A percentile compares a stretch with the other conserved stretches of the same genome.
Conservation (phyloP, 2,113 vertebrate genomes). For the Nothobranchius furzeri region DNA sequence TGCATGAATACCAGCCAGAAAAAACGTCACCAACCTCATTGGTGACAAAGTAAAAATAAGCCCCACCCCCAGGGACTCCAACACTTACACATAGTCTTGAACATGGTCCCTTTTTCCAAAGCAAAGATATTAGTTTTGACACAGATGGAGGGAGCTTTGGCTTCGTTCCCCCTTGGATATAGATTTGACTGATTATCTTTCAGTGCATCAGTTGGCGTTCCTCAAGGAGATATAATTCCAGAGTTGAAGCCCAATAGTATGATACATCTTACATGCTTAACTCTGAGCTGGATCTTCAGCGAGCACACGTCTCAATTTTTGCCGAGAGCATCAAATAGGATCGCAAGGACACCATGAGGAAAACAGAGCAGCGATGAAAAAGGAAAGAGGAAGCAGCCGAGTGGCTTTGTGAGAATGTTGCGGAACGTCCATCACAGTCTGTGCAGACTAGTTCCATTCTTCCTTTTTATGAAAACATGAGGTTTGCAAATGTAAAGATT, state of each 20-base stretch:
- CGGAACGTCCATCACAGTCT: conserved; percentile 51
- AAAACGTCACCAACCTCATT: background rate
- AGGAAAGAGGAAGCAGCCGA: conserved; percentile 18
- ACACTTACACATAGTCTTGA: conserved; percentile 40
- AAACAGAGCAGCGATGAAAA: conserved; percentile 21
- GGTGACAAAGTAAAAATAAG: conserved; percentile 17
- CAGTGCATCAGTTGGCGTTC: conserved; percentile 67
- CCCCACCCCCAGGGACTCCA: conserved; percentile 21
- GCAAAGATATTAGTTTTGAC: conserved; percentile 66
- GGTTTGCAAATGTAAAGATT: conserved; percentile 59
- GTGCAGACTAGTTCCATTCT: conserved; percentile 52
- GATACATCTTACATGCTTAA: conserved; percentile 61
- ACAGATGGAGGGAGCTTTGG: conserved; percentile 57
- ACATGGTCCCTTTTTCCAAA: conserved; percentile 56
- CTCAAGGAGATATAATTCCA: conserved; percentile 62
- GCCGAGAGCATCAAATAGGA: conserved; percentile 46
- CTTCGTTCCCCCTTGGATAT: conserved; percentile 61
- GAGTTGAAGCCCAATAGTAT: conserved; percentile 63
- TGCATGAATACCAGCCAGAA: conserved; percentile 5
- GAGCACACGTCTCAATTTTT: conserved; percentile 43
- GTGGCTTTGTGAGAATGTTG: conserved; percentile 57
- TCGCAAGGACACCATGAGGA: conserved; percentile 21
- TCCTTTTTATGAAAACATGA: conserved; percentile 26
- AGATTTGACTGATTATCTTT: conserved; percentile 70
- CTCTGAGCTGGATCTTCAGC: conserved; percentile 55